Evolutionary conservation across 1,140 invertebrate genomes (phyloP).

Genomic region (Magallana angulata): DNA sequence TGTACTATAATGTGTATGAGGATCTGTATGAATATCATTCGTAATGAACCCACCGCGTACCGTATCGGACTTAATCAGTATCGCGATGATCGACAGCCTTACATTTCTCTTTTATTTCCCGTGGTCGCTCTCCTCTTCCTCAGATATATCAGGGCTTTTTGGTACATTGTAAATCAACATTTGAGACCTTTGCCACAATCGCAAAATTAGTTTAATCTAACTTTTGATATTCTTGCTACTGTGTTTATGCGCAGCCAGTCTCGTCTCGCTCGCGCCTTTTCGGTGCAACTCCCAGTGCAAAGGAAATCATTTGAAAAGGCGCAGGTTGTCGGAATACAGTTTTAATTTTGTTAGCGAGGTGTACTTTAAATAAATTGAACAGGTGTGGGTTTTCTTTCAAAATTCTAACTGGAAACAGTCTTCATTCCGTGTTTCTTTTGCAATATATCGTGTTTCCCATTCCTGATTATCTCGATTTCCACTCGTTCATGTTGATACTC

Average conservation of each 20-base stretch:
- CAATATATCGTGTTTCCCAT: neutral
- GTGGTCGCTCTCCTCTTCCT: neutral
- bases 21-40: neutral
- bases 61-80: neutral
- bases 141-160: neutral
- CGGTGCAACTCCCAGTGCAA: neutral
- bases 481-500: too few species aligned
- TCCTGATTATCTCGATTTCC: too few species aligned
- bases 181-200: neutral
- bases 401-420: neutral
- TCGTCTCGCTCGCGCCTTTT: neutral
- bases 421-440: neutral
- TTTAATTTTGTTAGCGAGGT: neutral
- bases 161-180: neutral
- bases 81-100: neutral
- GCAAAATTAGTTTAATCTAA: neutral
- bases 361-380: neutral
- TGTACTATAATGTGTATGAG: neutral
- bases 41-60: neutral
- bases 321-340: neutral
- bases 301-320: neutral
- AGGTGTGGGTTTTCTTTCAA: neutral
- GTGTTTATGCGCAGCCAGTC: too few species aligned
- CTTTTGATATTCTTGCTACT: neutral
- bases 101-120: neutral